These are phyloP conservation scores for Drosophila varians DNA, from an alignment of 1,140 invertebrate species.

Conservation along the genomic window DNA sequence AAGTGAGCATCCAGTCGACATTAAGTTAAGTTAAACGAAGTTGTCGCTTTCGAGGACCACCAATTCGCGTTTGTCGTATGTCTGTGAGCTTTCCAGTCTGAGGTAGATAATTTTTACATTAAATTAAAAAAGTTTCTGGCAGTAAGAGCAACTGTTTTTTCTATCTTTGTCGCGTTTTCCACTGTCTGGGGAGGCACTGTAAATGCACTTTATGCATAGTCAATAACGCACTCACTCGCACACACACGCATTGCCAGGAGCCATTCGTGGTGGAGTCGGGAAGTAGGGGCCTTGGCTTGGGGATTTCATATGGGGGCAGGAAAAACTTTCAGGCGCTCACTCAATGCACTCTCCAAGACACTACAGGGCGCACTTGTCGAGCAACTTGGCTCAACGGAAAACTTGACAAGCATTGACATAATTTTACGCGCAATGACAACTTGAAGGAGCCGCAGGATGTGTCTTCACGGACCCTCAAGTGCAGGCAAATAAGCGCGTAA, in stretches of 20 bases:
- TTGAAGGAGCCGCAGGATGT: conserved; percentile 63
- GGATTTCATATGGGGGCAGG: neutral
- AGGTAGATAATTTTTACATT: conserved; percentile 61
- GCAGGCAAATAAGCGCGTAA: conserved; percentile 47
- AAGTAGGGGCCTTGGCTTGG: neutral
- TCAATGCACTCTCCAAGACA: conserved; percentile 74
- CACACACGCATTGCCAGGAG: conserved; percentile 2
- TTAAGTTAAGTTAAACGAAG: conserved; percentile 55
- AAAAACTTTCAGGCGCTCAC: conserved; percentile 66
- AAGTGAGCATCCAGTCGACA: conserved; percentile 50
- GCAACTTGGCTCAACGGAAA: conserved; percentile 58
- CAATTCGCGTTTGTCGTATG: conserved; percentile 3
- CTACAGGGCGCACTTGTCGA: conserved; percentile 59
- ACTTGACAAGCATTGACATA: conserved; percentile 81
- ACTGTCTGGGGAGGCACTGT: conserved; percentile 24
- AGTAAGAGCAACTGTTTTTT: conserved; percentile 35
- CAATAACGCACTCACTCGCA: conserved; percentile 48
- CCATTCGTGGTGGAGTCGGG: neutral
- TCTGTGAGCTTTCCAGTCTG: conserved; percentile 16
- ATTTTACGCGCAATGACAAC: conserved; percentile 80
- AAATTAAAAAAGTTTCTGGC: conserved; percentile 72
- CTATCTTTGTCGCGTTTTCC: neutral
- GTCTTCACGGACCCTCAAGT: conserved; percentile 38
- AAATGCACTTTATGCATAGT: conserved; percentile 66
- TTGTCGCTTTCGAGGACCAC: conserved; percentile 52